These are phyloP conservation scores for Palythoa heliodiscus DNA, from an alignment of 92 coral and sea anemone species.

Conservation along the genomic window DNA sequence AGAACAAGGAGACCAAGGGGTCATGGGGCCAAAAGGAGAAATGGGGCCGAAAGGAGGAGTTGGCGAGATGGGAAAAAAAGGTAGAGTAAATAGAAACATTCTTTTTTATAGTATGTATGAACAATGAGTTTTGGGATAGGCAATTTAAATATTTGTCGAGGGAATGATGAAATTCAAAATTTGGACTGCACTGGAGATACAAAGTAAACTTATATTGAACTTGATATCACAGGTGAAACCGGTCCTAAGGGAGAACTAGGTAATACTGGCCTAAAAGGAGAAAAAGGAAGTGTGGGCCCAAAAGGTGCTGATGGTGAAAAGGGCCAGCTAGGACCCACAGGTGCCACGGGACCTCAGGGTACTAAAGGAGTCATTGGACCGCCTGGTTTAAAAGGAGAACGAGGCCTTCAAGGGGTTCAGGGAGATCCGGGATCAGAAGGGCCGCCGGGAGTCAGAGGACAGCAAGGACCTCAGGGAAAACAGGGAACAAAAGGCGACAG, in stretches of 20 bases:
- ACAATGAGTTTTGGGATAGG: background rate
- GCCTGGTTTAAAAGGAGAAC: background rate
- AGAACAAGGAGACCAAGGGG: constrained; percentile 11
- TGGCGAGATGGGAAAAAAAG: constrained; percentile 13
- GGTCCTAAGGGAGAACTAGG: constrained; percentile 17
- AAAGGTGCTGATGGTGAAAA: background rate
- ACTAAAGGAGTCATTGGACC: background rate
- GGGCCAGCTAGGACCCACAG: background rate
- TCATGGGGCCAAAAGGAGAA: background rate
- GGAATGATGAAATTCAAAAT: background rate
- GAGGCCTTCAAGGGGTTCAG: background rate
- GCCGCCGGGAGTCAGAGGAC: background rate
- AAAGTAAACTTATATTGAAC: background rate
- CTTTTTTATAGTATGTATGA: background rate
- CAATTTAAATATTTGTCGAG: background rate
- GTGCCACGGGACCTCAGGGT: constrained; percentile 18
- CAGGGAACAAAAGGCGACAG: constrained; percentile 1
- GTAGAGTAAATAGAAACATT: background rate
- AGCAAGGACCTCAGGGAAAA: background rate
- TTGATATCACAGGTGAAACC: background rate
- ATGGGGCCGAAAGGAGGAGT: constrained; percentile 15
- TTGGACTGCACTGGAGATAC: background rate
- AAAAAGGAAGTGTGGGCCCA: constrained; percentile 18
- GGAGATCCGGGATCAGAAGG: constrained; percentile 11
- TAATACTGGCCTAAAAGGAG: background rate